These are phyloP conservation scores for Cenopis cana DNA, from an alignment of 2,888 invertebrate species.

Conservation along the genomic window DNA sequence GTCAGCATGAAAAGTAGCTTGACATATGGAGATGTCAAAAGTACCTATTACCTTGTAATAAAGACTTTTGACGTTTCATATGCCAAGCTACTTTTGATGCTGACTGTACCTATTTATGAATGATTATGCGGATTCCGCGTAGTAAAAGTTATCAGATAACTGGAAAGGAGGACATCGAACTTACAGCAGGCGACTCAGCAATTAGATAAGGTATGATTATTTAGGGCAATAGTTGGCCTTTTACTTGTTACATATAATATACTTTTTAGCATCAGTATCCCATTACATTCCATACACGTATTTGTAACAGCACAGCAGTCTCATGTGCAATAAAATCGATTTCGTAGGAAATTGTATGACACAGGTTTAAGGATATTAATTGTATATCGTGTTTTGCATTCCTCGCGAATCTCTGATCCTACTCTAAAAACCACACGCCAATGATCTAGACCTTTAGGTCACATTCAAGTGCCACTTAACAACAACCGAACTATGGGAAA, in stretches of 20 bases:
- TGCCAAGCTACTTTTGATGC: too few species aligned
- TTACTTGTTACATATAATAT: too few species aligned
- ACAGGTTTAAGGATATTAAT: too few species aligned
- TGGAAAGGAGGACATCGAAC: background rate
- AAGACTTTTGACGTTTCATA: too few species aligned
- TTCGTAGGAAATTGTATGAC: too few species aligned
- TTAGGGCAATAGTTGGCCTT: background rate
- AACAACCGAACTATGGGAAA: background rate
- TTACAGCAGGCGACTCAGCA: background rate
- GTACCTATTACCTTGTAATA: too few species aligned
- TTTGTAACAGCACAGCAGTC: too few species aligned
- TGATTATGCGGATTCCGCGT: background rate
- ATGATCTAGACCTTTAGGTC: background rate
- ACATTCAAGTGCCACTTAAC: background rate
- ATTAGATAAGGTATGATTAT: background rate
- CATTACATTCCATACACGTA: background rate
- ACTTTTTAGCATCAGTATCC: too few species aligned
- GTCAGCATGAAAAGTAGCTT: too few species aligned
- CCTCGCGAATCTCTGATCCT: background rate
- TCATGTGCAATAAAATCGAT: too few species aligned
- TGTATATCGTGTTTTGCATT: background rate
- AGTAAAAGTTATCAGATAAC: background rate
- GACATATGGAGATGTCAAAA: too few species aligned
- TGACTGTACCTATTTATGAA: too few species aligned
- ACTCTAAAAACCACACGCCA: background rate